These are phyloP conservation scores for Bembecia ichneumoniformis DNA, from an alignment of 2,888 invertebrate genomes.

Conservation along the genomic window DNA sequence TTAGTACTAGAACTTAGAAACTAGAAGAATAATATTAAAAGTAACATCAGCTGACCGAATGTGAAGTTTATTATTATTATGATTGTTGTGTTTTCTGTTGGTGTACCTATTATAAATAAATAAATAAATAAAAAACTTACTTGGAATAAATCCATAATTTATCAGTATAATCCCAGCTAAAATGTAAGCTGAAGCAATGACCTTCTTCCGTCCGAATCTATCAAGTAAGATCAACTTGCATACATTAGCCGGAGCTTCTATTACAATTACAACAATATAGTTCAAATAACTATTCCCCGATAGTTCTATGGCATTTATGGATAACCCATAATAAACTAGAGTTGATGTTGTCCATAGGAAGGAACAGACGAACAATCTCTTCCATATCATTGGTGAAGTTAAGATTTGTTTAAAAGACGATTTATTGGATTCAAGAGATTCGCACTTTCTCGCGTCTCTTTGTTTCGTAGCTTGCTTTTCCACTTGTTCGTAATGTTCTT, in stretches of 20 bases:
- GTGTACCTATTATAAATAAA: too few species aligned
- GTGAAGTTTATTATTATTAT: too few species aligned
- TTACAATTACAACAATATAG: slow-evolving; percentile 75
- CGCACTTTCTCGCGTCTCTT: slow-evolving; percentile 49
- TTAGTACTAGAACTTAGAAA: too few species aligned
- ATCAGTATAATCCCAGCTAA: slow-evolving; percentile 76
- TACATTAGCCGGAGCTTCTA: slow-evolving; percentile 84
- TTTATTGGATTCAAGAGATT: slow-evolving; percentile 39
- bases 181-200: slow-evolving; percentile 74
- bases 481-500: slow-evolving; percentile 57
- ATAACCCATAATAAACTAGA: slow-evolving; percentile 85
- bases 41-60: too few species aligned
- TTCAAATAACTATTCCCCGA: slow-evolving; percentile 84
- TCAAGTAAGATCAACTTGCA: slow-evolving; percentile 76
- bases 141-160: slow-evolving; percentile 74
- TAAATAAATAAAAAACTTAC: slow-evolving; percentile 37
- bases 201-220: slow-evolving; percentile 75
- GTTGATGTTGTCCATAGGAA: slow-evolving; percentile 85
- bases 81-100: too few species aligned
- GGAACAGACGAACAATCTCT: slow-evolving; percentile 76
- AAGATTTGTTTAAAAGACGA: slow-evolving; percentile 53
- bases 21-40: too few species aligned
- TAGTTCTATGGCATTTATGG: slow-evolving; percentile 82
- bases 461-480: slow-evolving; percentile 57
- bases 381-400: slow-evolving; percentile 66